These are phyloP conservation scores for Tetramorium alpestre DNA, from an alignment of 1,140 invertebrate species.

Conservation along the genomic window DNA sequence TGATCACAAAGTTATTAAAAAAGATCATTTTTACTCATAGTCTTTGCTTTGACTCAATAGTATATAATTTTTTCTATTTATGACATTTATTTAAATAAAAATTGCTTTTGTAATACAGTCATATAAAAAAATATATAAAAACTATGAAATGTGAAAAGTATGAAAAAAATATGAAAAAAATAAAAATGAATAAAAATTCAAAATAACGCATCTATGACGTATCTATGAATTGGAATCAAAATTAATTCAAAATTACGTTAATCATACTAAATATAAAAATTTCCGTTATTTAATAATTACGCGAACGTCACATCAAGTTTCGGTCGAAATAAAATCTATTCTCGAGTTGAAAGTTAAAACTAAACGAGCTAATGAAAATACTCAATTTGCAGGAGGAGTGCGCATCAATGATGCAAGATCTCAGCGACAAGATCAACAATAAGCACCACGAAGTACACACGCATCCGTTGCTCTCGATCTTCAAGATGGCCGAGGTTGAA, in stretches of 20 bases:
- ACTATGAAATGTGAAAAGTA: neutral
- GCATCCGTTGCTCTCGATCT: constrained; percentile 94
- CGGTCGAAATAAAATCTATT: neutral
- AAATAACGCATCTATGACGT: neutral
- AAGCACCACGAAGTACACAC: constrained; percentile 93
- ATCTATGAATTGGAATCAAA: neutral
- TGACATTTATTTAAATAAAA: neutral
- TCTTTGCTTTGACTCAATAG: neutral
- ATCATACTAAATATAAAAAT: neutral
- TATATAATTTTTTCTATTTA: constrained; percentile 6
- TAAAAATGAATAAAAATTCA: neutral
- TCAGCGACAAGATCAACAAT: constrained; percentile 93
- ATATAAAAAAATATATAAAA: neutral
- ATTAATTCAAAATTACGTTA: neutral
- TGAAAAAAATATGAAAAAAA: neutral
- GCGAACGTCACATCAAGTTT: neutral
- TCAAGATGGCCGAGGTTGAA: constrained; percentile 96
- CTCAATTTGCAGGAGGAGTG: constrained; percentile 92
- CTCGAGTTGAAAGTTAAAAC: neutral
- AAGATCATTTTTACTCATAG: neutral
- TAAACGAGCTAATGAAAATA: neutral
- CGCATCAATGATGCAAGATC: constrained; percentile 91
- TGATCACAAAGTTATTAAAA: neutral
- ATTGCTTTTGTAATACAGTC: neutral
- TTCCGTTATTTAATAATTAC: neutral